Evolutionary conservation across 2,113 vertebrate species (phyloP), one percentile per base, ranked within the genome.

Genomic region (Clarias magur): DNA sequence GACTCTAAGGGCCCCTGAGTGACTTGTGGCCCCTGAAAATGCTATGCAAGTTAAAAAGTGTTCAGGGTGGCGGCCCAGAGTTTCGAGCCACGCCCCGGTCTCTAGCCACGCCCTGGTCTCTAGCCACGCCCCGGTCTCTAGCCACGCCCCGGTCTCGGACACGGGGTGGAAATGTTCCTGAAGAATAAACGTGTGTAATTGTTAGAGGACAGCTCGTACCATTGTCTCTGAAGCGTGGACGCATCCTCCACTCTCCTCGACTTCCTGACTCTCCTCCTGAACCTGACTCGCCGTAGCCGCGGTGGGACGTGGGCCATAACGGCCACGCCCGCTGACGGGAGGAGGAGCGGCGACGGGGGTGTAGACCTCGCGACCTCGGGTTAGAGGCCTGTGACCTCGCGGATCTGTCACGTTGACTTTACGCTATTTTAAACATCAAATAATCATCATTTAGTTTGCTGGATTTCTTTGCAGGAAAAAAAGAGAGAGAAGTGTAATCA

Each of bases 231-330:
- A 91, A 0, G 90, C 86, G 0, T 97, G 96, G 0, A 83, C 91
- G 88, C 98, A 99, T 88, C 97, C 98, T 0, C 96, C 98, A 0
- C 91, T 91, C 0, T 99, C 96, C 0, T 94, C 94, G 25, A 93
- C 89, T 84, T 89, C 53, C 21, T 83, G 85, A 1, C 16, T 91
- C 7, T 88, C 15, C 34, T 11, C 87, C n/a, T 88, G 63, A 59
- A 85, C 30, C 27, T 34, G 0, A 6, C 57, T 56, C 0, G 17
- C 34, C 0, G 25, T 63, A 0, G 1, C 0, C 3, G 91, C 85
- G 0, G 86, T 34, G 0, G 97, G 96, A 0, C 98, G 95, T 4
- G 95, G 87, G 0, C 81, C 84, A 57, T 99, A 98, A 0, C 94
- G 93, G 0, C 89, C n/a, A 0, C 8, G 3, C 0, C 93, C 91